Conservation (phyloP, 2,797 vertebrate species). For the Champsocephalus esox region DNA sequence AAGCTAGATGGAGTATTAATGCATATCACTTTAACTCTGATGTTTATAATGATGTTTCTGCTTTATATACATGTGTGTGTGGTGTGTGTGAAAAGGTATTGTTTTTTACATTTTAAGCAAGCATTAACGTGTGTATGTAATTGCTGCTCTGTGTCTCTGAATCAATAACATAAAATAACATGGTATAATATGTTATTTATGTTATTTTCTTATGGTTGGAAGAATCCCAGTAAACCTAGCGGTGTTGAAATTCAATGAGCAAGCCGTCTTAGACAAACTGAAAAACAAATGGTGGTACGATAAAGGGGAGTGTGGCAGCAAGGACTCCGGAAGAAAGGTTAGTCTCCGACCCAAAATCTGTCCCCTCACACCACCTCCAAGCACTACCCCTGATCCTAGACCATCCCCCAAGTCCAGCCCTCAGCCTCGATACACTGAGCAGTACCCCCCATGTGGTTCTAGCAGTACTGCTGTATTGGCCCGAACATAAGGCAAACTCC, state of each 20-base stretch:
- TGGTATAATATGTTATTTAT: constrained; percentile 99
- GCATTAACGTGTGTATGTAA: constrained; percentile 65
- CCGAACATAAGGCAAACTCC: constrained; percentile 52
- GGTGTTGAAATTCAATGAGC: constrained; percentile 99
- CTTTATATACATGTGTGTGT: constrained; percentile 48
- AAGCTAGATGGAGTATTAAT: constrained; percentile 95
- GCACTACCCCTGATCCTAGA: constrained; percentile 68
- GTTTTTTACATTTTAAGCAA: constrained; percentile 34
- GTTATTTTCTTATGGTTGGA: constrained; percentile 96
- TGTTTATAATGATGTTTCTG: constrained; percentile 80
- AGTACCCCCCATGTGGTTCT: constrained; percentile 24
- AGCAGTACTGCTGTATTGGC: constrained; percentile 35
- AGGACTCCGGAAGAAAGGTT: constrained; percentile 99
- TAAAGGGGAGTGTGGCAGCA: constrained; percentile 99
- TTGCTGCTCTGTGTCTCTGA: constrained; percentile 83
- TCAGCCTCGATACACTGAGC: constrained; percentile 32
- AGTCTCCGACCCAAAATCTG: constrained; percentile 83
- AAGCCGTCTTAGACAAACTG: constrained; percentile 99
- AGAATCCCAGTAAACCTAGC: constrained; percentile 99
- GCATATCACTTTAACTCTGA: constrained; percentile 93
- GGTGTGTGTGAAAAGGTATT: constrained; percentile 63
- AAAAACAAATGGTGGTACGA: constrained; percentile 99
- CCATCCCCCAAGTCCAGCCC: constrained; percentile 54
- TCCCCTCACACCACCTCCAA: constrained; percentile 81
- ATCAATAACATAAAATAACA: constrained; percentile 99